These are phyloP conservation scores for Orientallactaga bullata DNA, from an alignment of 2,113 vertebrate species.

Conservation along the genomic window DNA sequence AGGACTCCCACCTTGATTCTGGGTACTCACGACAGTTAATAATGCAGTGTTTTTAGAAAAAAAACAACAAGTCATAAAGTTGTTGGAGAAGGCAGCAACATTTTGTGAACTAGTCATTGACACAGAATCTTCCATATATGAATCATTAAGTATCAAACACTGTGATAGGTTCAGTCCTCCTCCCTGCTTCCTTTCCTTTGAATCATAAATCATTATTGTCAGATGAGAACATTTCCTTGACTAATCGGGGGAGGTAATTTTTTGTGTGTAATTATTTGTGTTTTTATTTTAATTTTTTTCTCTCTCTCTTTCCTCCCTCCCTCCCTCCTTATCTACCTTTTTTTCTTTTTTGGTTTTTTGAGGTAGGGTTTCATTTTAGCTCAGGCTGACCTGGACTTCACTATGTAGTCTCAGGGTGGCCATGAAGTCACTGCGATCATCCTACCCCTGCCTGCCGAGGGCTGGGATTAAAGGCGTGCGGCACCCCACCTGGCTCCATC, in stretches of 20 bases:
- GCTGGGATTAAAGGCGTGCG: no score
- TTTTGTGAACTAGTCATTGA: background rate
- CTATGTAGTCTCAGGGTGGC: no score
- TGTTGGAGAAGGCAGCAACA: background rate
- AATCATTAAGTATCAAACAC: background rate
- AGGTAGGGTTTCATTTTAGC: no score
- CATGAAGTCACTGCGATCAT: no score
- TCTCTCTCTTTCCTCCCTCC: no score
- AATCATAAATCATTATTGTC: background rate
- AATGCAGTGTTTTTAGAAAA: background rate
- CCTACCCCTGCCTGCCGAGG: no score
- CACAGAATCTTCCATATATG: background rate
- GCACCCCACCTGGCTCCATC: no score
- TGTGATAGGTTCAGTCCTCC: background rate
- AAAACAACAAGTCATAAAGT: background rate
- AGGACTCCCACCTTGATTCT: background rate
- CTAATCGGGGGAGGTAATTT: background rate
- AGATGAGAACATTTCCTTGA: background rate
- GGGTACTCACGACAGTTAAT: background rate
- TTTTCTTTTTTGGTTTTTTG: no score
- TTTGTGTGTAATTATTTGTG: background rate
- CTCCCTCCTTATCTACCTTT: no score
- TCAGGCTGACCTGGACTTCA: no score
- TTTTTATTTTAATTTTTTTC: no score
- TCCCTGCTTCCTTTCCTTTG: background rate